Evolutionary conservation across 2,888 invertebrate genomes (phyloP).

Genomic region (Agrotis exclamationis): DNA sequence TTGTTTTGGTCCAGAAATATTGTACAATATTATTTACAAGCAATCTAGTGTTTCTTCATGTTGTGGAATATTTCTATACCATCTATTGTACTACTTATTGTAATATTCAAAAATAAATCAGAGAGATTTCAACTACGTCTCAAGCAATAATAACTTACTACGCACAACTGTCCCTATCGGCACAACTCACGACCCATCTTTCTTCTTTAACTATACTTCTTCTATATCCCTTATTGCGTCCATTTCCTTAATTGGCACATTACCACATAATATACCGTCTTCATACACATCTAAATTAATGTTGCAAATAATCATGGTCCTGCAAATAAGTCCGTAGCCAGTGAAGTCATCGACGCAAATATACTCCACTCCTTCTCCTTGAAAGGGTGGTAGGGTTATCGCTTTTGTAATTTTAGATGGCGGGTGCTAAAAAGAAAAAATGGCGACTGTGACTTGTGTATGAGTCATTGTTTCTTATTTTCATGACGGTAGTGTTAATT

Average conservation of each 20-base stretch:
- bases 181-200: slow-evolving; percentile 12
- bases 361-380: slow-evolving; percentile 56
- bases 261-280: slow-evolving; percentile 27
- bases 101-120: slow-evolving; percentile 8
- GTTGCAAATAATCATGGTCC: slow-evolving; percentile 71
- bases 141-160: background rate
- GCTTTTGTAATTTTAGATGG: slow-evolving; percentile 45
- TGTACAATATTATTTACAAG: background rate
- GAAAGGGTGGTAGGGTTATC: slow-evolving; percentile 62
- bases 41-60: background rate
- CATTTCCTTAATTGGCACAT: slow-evolving; percentile 38
- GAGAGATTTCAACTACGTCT: background rate
- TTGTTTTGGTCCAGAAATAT: background rate
- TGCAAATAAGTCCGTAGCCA: slow-evolving; percentile 76
- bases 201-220: background rate
- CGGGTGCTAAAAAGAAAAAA: slow-evolving; percentile 44
- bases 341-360: slow-evolving; percentile 83
- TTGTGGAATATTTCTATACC: background rate
- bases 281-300: slow-evolving; percentile 53
- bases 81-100: background rate
- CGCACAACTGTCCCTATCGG: slow-evolving; percentile 1
- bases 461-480: slow-evolving; percentile 9
- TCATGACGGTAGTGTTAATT: slow-evolving; percentile 27
- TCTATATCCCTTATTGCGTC: slow-evolving; percentile 10
- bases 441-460: slow-evolving; percentile 13